Conservation (phyloP, 1,140 invertebrate genomes). For the Leucophenga varia region DNA sequence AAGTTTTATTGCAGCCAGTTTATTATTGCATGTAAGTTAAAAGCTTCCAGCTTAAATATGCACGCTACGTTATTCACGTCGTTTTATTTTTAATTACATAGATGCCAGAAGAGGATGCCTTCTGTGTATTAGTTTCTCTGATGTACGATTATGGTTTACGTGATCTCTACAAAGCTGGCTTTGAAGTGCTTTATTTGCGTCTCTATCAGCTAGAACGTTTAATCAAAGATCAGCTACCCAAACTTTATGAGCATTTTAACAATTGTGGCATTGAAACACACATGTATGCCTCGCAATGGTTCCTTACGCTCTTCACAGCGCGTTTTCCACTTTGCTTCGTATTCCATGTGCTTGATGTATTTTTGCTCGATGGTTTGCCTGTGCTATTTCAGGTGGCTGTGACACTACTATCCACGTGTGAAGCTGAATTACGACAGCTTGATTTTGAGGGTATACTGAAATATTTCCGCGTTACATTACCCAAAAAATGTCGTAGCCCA, state of each 20-base stretch:
- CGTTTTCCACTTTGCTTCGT: constrained; percentile 97
- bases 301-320: constrained; percentile 97
- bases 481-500: constrained; percentile 93
- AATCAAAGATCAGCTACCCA: constrained; percentile 83
- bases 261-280: constrained; percentile 93
- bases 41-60: background rate
- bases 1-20: constrained; percentile 93
- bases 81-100: constrained; percentile 53
- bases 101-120: constrained; percentile 99
- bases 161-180: constrained; percentile 94
- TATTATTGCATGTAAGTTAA: constrained; percentile 87
- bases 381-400: constrained; percentile 95
- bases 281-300: constrained; percentile 99
- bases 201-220: constrained; percentile 96
- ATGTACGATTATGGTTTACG: constrained; percentile 96
- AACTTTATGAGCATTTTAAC: constrained; percentile 87
- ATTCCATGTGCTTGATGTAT: constrained; percentile 96
- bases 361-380: constrained; percentile 90
- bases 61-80: background rate
- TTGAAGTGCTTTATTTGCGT: constrained; percentile 92
- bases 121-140: constrained; percentile 92
- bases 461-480: constrained; percentile 91
- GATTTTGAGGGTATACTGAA: constrained; percentile 98
- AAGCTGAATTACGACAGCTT: constrained; percentile 88
- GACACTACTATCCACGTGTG: constrained; percentile 86